phyloP scores from a whole-genome alignment of 1,140 invertebrate genomes.

The Micrasema minimum region DNA sequence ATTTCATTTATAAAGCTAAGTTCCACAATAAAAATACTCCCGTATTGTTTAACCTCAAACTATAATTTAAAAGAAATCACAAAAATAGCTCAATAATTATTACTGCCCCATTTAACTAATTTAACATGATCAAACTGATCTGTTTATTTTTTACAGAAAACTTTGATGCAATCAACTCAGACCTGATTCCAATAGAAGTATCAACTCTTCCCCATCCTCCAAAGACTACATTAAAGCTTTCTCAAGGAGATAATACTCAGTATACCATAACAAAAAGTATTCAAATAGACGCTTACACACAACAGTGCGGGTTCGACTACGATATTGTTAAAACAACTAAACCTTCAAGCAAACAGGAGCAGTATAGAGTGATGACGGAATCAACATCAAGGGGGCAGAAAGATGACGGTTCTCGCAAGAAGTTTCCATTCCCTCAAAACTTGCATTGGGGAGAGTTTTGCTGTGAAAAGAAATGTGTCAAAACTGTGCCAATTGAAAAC shows the following conservation, averaged over 20 bases:
- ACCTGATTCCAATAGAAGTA: slow-evolving; percentile 29
- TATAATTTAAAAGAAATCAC: neutral
- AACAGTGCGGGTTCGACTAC: slow-evolving; percentile 33
- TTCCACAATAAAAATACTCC: too few species aligned
- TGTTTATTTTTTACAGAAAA: slow-evolving; percentile 36
- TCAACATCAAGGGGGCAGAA: neutral
- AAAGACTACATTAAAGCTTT: slow-evolving; percentile 6
- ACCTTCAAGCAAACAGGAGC: slow-evolving; percentile 17
- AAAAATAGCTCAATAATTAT: neutral
- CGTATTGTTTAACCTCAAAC: too few species aligned
- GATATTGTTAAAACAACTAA: slow-evolving; percentile 36
- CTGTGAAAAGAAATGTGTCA: slow-evolving; percentile 50
- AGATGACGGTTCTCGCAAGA: slow-evolving; percentile 34
- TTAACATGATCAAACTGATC: slow-evolving; percentile 1
- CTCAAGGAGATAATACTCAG: slow-evolving; percentile 36
- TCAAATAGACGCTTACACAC: slow-evolving; percentile 40
- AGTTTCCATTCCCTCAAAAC: slow-evolving; percentile 37
- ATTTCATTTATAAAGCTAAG: too few species aligned
- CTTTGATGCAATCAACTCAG: slow-evolving; percentile 19
- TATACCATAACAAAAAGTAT: slow-evolving; percentile 41
- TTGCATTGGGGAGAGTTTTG: slow-evolving; percentile 49
- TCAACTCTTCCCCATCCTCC: slow-evolving; percentile 39
- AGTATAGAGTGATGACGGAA: slow-evolving; percentile 7
- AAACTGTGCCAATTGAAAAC: slow-evolving; percentile 22
- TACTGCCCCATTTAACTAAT: too few species aligned